Conservation (phyloP, 2,797 vertebrate genomes). For the Octomys mimax region DNA sequence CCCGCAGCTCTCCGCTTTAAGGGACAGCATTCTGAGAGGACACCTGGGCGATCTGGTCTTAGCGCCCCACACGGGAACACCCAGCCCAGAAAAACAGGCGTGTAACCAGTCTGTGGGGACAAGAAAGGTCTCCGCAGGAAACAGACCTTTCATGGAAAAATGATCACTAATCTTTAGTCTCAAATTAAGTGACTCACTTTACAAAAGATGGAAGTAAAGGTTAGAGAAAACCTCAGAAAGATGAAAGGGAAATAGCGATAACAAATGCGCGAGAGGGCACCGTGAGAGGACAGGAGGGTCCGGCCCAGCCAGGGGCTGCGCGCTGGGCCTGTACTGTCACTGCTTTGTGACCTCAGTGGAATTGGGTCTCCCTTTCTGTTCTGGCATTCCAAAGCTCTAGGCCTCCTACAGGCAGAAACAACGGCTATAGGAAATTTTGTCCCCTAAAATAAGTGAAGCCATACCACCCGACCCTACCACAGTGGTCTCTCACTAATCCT, state of each 20-base stretch:
- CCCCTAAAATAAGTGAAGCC: not conserved
- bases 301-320: not conserved
- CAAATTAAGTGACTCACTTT: not conserved
- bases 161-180: not conserved
- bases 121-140: not conserved
- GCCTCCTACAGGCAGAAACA: not conserved
- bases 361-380: not conserved
- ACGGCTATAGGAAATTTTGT: not conserved
- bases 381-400: constrained; percentile 41
- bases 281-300: accelerated
- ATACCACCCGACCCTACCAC: not conserved
- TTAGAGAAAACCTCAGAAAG: not conserved
- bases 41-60: not conserved
- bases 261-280: no score
- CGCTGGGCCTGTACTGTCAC: not conserved
- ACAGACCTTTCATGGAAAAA: not conserved
- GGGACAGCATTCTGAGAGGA: not conserved
- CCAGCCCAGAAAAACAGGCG: not conserved
- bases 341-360: constrained; percentile 21
- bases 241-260: not conserved
- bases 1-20: not conserved
- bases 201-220: not conserved
- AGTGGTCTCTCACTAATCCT: no score
- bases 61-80: not conserved
- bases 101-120: not conserved